Conservation (phyloP, 2,113 vertebrate species). For the Charadrius vociferus region DNA sequence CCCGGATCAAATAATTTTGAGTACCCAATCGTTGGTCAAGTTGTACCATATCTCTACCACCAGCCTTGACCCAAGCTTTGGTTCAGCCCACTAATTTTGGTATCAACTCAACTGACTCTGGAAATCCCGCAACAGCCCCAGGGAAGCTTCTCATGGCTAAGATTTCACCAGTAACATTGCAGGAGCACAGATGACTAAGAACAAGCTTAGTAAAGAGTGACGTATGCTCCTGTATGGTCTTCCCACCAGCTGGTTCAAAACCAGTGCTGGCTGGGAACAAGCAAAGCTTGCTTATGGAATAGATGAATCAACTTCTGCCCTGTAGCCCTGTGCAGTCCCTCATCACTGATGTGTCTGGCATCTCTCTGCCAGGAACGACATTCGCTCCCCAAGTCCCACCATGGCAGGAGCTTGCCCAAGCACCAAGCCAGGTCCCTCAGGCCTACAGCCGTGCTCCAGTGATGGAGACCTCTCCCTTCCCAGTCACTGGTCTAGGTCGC, state of each 20-base stretch:
- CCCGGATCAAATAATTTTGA: neutral
- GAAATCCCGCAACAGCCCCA: neutral
- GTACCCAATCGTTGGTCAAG: neutral
- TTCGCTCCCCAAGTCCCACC: neutral
- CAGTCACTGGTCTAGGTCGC: neutral
- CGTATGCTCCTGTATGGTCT: neutral
- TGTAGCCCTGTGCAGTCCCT: rapidly evolving
- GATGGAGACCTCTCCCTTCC: neutral
- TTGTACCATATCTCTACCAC: neutral
- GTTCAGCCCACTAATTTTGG: neutral
- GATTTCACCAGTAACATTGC: neutral
- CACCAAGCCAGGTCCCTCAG: neutral
- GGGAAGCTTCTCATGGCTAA: neutral
- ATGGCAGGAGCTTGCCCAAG: neutral
- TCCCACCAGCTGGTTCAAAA: neutral
- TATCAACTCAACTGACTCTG: neutral
- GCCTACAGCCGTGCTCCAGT: neutral
- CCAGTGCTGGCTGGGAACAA: neutral
- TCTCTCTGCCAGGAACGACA: rapidly evolving
- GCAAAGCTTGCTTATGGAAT: neutral
- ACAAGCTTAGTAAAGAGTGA: neutral
- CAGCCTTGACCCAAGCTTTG: neutral
- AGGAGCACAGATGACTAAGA: neutral
- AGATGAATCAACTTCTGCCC: neutral
- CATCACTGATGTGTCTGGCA: neutral